These are phyloP conservation scores for Diplosoma virens DNA, from an alignment of 23 tunicate genomes.

Conservation along the genomic window DNA sequence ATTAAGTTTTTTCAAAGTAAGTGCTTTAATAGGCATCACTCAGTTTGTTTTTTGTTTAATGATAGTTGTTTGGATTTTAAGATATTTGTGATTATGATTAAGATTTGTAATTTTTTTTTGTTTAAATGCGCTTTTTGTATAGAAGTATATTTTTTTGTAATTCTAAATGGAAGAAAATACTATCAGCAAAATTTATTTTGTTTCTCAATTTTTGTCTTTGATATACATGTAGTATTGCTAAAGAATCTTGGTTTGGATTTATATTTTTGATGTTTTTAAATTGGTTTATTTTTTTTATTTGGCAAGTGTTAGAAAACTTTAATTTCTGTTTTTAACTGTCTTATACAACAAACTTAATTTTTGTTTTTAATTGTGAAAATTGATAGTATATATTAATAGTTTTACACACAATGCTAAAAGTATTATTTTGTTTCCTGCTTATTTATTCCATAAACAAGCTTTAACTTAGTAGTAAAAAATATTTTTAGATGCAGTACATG, in stretches of 20 bases:
- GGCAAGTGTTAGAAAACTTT: background rate
- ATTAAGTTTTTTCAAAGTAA: no score
- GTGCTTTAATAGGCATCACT: no score
- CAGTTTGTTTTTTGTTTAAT: no score
- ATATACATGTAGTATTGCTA: no score
- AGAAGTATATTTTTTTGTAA: background rate
- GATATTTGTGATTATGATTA: no score
- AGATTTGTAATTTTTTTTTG: no score
- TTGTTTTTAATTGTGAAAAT: background rate
- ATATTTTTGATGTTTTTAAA: no score
- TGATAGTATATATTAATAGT: background rate
- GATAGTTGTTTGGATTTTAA: no score
- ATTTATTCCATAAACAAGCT: background rate
- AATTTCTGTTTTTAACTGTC: background rate
- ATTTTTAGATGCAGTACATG: slow-evolving; percentile 92
- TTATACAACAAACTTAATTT: background rate
- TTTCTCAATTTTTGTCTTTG: no score
- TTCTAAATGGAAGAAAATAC: background rate
- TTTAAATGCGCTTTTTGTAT: background rate
- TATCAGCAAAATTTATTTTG: background rate
- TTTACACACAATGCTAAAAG: background rate
- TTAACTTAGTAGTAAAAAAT: background rate
- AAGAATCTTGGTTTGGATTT: no score
- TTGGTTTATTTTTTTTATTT: no score
- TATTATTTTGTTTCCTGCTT: background rate